These are phyloP conservation scores for Chionodraco myersi DNA, from an alignment of 2,113 vertebrate species.

Conservation along the genomic window DNA sequence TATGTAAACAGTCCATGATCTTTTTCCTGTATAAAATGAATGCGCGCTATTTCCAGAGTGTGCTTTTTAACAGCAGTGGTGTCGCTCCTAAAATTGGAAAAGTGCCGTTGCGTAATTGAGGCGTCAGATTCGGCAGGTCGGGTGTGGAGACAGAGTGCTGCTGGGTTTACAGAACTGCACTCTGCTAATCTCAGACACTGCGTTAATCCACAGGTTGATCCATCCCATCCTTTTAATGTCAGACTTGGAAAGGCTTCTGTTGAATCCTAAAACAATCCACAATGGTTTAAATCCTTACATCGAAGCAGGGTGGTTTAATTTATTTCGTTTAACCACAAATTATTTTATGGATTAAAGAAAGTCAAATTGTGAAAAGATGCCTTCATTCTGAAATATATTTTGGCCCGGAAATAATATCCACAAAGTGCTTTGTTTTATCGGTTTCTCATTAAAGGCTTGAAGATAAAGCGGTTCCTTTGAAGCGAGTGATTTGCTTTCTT, in stretches of 20 bases:
- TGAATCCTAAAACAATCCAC: conserved; percentile 22
- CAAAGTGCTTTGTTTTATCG: conserved; percentile 30
- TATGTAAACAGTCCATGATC: conserved; percentile 70
- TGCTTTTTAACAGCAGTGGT: conserved; percentile 70
- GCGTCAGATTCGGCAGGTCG: conserved; percentile 69
- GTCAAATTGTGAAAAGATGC: not conserved
- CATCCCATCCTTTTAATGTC: conserved; percentile 1
- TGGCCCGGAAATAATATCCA: not conserved
- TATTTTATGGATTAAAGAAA: not conserved
- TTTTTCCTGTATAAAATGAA: conserved; percentile 43
- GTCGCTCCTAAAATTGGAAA: conserved; percentile 51
- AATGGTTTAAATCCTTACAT: conserved; percentile 21
- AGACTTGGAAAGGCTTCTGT: conserved; percentile 1
- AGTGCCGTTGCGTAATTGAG: conserved; percentile 43
- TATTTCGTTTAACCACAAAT: not conserved
- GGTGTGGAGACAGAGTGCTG: conserved; percentile 35
- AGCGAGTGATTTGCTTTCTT: conserved; percentile 76
- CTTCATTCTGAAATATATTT: not conserved
- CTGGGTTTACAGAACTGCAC: conserved; percentile 50
- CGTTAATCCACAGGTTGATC: conserved; percentile 59
- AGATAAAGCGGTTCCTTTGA: conserved; percentile 72
- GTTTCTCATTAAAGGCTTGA: conserved; percentile 58
- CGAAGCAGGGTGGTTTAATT: not conserved
- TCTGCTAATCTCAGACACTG: conserved; percentile 41
- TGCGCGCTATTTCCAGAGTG: conserved; percentile 57